Percentiles rank a stretch among this genome's conserved stretches.
Evolutionary conservation across 1,140 invertebrate species (phyloP).

Genomic region (Drosophila pruinosa): DNA sequence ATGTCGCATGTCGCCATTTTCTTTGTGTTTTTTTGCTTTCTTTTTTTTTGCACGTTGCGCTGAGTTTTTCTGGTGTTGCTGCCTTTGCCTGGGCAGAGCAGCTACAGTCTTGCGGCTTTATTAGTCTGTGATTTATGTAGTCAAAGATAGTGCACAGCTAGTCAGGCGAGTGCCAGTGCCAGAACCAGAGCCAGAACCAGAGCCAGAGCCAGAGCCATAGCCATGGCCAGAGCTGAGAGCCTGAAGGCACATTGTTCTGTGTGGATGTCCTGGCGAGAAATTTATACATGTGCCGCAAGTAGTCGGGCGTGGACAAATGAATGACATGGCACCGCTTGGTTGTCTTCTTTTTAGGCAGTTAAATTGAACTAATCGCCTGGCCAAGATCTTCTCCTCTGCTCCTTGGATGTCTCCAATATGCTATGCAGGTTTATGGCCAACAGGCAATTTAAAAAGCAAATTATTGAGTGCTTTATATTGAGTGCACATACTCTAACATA

Average conservation of each 20-base stretch:
- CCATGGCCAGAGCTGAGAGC: not conserved
- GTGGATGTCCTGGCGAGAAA: constrained; percentile 65
- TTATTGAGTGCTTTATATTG: constrained; percentile 71
- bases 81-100: constrained; percentile 19
- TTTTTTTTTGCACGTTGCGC: constrained; percentile 46
- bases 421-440: constrained; percentile 74
- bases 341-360: constrained; percentile 61
- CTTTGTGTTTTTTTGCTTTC: constrained; percentile 29
- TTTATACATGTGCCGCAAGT: constrained; percentile 74
- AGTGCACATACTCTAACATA: constrained; percentile 34
- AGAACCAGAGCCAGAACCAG: not conserved
- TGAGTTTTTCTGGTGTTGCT: constrained; percentile 24
- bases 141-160: constrained; percentile 71
- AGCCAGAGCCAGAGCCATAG: not conserved
- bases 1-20: constrained; percentile 80
- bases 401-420: constrained; percentile 35
- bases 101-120: constrained; percentile 78
- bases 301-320: constrained; percentile 79
- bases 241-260: constrained; percentile 41
- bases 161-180: constrained; percentile 25
- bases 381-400: constrained; percentile 44
- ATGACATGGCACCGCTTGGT: constrained; percentile 69
- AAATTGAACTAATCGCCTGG: constrained; percentile 74
- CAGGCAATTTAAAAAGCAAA: constrained; percentile 67
- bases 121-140: constrained; percentile 81